Evolutionary conservation across 1,140 invertebrate species (phyloP).

Genomic region (Lepidurus couesii): DNA sequence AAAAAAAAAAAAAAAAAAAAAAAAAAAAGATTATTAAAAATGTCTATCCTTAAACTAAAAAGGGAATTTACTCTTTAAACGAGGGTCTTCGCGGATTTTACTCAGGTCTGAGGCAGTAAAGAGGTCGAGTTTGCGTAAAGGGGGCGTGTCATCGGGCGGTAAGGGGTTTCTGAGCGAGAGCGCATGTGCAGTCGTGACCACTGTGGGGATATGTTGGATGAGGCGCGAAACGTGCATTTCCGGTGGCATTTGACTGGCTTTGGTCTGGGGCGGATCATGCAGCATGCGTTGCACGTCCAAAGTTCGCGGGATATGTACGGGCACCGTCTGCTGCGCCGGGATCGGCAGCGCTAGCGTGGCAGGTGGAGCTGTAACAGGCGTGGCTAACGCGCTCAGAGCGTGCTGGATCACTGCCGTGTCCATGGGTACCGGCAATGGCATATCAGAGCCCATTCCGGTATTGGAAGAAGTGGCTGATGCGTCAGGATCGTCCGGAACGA

Average conservation of each 20-base stretch:
- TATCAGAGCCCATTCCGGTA: neutral
- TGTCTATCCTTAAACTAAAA: neutral
- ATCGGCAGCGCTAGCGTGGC: neutral
- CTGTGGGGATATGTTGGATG: slow-evolving; percentile 27
- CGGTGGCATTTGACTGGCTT: slow-evolving; percentile 23
- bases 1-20: too few relatives aligned
- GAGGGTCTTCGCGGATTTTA: neutral
- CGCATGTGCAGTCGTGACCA: neutral
- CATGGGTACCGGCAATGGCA: neutral
- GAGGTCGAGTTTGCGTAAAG: neutral
- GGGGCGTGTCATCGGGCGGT: neutral
- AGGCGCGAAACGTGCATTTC: slow-evolving; percentile 31
- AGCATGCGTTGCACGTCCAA: slow-evolving; percentile 4
- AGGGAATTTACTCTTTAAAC: neutral
- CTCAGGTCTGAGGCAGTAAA: neutral
- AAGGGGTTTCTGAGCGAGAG: neutral
- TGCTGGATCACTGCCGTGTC: neutral
- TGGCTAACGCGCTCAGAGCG: neutral
- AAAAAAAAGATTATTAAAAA: neutral
- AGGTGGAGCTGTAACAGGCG: neutral
- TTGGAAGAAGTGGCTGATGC: neutral
- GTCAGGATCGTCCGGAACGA: neutral
- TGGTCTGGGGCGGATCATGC: neutral
- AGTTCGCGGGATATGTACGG: slow-evolving; percentile 2
- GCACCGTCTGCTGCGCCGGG: neutral